These are phyloP conservation scores for Paragorgia papillata DNA, from an alignment of 92 coral and sea anemone species.

Conservation along the genomic window DNA sequence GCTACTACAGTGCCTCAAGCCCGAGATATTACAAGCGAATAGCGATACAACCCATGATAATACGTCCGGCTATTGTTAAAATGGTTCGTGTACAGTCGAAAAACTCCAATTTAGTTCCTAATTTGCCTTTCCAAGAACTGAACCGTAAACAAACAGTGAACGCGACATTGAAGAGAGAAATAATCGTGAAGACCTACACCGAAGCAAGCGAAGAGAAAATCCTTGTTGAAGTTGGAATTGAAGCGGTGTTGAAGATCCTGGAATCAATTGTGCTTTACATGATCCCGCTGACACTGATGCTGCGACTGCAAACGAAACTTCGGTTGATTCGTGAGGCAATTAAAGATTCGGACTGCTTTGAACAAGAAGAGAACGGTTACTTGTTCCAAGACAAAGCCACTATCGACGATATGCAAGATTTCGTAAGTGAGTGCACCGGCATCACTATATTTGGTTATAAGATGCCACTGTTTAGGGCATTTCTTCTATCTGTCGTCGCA, in stretches of 20 bases:
- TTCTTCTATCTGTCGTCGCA: conserved; percentile 30
- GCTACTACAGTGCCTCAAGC: neutral
- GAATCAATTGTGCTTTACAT: conserved; percentile 32
- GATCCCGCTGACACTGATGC: conserved; percentile 36
- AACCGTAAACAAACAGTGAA: neutral
- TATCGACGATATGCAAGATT: conserved; percentile 16
- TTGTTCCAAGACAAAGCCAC: conserved; percentile 30
- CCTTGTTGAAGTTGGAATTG: conserved; percentile 34
- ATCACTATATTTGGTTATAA: conserved; percentile 40
- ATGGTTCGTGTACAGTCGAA: neutral
- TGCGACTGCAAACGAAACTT: conserved; percentile 37
- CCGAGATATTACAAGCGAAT: conserved; percentile 36
- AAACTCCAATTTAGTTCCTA: neutral
- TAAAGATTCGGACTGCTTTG: conserved; percentile 15
- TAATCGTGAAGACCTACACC: conserved; percentile 2
- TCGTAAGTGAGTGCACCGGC: conserved; percentile 18
- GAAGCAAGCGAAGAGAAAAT: conserved; percentile 4
- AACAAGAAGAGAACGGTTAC: conserved; percentile 27
- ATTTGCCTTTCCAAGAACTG: neutral
- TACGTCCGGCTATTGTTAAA: neutral
- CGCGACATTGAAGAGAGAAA: conserved; percentile 2
- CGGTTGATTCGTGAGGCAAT: conserved; percentile 31
- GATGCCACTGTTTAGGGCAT: conserved; percentile 37
- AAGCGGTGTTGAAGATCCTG: conserved; percentile 13
- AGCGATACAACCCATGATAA: neutral